phyloP scores from a whole-genome alignment of 2,113 vertebrate species.

The Syngnathoides biaculeatus region DNA sequence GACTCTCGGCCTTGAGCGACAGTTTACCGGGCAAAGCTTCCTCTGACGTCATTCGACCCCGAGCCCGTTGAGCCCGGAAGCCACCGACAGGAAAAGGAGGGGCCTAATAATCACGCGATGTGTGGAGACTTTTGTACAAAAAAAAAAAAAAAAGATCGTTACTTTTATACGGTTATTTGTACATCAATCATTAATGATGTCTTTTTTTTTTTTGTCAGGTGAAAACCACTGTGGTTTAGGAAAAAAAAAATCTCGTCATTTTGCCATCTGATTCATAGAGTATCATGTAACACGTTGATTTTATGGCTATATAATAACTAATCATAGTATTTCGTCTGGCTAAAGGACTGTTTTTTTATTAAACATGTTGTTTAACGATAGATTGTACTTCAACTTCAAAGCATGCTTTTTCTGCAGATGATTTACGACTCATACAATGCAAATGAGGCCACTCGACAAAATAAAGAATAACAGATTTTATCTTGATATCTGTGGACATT shows the following conservation, averaged over 20 bases:
- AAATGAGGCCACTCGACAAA: not conserved
- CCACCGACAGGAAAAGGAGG: not conserved
- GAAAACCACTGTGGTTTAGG: not conserved
- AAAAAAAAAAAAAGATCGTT: not conserved
- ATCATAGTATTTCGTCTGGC: not conserved
- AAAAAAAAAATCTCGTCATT: not conserved
- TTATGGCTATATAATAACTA: no score
- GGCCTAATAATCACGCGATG: not conserved
- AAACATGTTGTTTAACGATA: not conserved
- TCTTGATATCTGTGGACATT: not conserved
- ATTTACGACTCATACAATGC: not conserved
- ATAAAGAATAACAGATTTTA: no score
- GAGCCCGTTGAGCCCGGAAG: not conserved
- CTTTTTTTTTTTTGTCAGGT: not conserved
- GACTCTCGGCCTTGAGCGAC: slow-evolving; percentile 27
- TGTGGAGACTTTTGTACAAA: not conserved
- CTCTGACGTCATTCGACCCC: slow-evolving; percentile 43
- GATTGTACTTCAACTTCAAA: not conserved
- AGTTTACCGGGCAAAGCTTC: slow-evolving; percentile 26
- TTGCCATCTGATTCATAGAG: not conserved
- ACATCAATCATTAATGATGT: not conserved
- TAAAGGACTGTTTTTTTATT: not conserved
- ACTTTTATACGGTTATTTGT: not conserved
- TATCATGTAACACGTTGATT: not conserved
- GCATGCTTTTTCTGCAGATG: not conserved